phyloP scores from a whole-genome alignment of 1,140 invertebrate genomes.

The Bombus vancouverensis region DNA sequence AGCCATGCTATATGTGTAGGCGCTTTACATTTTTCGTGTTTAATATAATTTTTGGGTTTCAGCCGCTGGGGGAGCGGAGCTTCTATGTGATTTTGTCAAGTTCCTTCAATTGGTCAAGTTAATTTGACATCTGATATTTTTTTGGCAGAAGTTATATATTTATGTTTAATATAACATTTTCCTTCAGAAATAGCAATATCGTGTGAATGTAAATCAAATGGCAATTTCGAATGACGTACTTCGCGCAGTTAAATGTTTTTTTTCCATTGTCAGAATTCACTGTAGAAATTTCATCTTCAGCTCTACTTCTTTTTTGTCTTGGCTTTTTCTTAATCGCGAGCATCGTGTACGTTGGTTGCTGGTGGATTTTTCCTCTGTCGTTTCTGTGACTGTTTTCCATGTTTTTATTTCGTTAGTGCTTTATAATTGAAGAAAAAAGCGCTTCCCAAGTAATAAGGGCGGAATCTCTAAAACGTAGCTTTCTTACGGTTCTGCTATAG shows the following conservation, averaged over 20 bases:
- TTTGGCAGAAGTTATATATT: no score
- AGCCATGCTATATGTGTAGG: no score
- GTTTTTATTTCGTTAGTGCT: conserved; percentile 10
- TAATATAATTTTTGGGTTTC: no score
- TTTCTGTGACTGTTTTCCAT: conserved; percentile 8
- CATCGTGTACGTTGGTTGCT: no score
- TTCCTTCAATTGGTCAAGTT: not conserved
- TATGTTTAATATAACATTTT: not conserved
- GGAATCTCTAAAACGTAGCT: conserved; percentile 40
- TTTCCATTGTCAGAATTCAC: not conserved
- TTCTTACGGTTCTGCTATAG: conserved; percentile 25
- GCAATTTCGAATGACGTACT: not conserved
- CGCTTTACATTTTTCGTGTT: no score
- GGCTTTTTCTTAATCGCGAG: no score
- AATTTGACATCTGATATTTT: not conserved
- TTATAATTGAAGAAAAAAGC: conserved; percentile 38
- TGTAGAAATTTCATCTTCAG: not conserved
- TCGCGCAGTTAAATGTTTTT: not conserved
- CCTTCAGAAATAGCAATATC: not conserved
- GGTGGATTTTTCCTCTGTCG: not conserved
- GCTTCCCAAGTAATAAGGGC: conserved; percentile 37
- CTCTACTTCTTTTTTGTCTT: not conserved
- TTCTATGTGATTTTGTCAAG: no score
- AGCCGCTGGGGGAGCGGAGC: no score
- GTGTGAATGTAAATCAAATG: not conserved